phyloP scores from a whole-genome alignment of 2,113 vertebrate species.

The Ceyx margarethae region DNA sequence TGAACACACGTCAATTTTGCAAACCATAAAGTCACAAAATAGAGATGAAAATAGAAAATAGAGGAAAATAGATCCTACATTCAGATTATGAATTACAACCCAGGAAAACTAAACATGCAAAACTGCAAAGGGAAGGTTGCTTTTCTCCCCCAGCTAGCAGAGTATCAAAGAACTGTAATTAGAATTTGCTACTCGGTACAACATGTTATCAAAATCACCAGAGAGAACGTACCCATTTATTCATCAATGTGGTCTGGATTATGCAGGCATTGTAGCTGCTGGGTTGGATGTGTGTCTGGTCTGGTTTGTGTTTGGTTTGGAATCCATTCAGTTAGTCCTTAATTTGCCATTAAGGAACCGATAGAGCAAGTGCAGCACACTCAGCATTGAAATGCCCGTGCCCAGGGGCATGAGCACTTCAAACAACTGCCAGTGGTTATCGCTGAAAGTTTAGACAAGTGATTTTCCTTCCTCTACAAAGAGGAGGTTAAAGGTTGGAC shows the following conservation, averaged over 20 bases:
- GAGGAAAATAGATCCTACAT: conserved; percentile 5
- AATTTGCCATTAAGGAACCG: conserved; percentile 64
- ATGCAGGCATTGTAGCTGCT: conserved; percentile 9
- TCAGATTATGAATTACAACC: not conserved
- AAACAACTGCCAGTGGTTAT: conserved; percentile 53
- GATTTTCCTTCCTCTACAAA: conserved; percentile 38
- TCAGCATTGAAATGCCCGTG: conserved; percentile 40
- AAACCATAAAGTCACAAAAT: not conserved
- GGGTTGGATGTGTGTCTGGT: conserved; percentile 3
- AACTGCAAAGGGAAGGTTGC: not conserved
- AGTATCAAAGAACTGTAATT: conserved; percentile 1
- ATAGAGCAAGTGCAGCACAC: conserved; percentile 45
- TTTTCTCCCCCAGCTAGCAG: conserved; percentile 5
- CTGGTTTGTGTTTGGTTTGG: conserved; percentile 57
- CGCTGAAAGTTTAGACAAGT: conserved; percentile 6
- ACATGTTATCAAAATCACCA: conserved; percentile 41
- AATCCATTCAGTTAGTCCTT: conserved; percentile 48
- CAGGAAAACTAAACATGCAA: conserved; percentile 14
- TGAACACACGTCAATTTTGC: not conserved
- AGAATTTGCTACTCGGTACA: conserved; percentile 23
- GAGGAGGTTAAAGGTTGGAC: conserved; percentile 39
- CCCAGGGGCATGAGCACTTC: not conserved
- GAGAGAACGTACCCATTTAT: conserved; percentile 21
- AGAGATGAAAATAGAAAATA: not conserved
- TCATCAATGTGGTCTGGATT: conserved; percentile 54